Conservation (phyloP, 2,113 vertebrate species). For the human (Homo sapiens) region GRCh38 chr5:93661501-93662000, state of each 20-base stretch:
- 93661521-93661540: neutral
- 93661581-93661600: too few relatives aligned
- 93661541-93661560: neutral
- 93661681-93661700: too few relatives aligned
- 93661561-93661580: too few relatives aligned
- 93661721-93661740: too few relatives aligned
- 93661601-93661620: too few relatives aligned
- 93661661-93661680: too few relatives aligned
- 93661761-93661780: neutral
- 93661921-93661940: neutral
- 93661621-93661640: too few relatives aligned
- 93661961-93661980: neutral
- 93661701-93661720: too few relatives aligned
- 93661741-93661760: too few relatives aligned
- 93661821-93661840: neutral
- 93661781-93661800: neutral
- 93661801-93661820: neutral
- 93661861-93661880: neutral
- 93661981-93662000: neutral
- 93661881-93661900: neutral
- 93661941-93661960: neutral
- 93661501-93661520: neutral
- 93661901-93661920: neutral
- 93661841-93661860: neutral
- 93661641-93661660: too few relatives aligned